Conservation (phyloP, 2,797 vertebrate species). For the Neopelma chrysocephalum region DNA sequence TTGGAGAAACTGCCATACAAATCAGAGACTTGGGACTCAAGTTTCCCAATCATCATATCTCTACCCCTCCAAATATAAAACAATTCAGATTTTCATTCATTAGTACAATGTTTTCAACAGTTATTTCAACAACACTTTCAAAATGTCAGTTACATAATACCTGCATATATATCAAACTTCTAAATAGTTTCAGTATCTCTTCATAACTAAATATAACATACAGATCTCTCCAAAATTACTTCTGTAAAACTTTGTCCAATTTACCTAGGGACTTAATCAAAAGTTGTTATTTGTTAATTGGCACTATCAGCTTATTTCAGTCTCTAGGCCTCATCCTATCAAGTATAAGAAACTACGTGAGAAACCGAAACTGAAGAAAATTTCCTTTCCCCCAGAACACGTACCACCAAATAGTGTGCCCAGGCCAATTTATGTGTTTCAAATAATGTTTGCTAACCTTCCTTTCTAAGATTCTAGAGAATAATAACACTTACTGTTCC, state of each 20-base stretch:
- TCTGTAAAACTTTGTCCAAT: background rate
- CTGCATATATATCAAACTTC: background rate
- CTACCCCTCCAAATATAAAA: background rate
- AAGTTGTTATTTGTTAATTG: background rate
- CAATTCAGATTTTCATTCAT: background rate
- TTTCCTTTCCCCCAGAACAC: background rate
- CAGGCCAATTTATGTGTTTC: background rate
- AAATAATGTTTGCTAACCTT: background rate
- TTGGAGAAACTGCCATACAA: background rate
- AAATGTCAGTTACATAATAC: background rate
- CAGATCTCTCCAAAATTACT: background rate
- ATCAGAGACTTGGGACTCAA: fast-evolving
- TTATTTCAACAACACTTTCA: background rate
- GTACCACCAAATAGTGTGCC: background rate
- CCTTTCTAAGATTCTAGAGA: background rate
- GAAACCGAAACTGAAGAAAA: background rate
- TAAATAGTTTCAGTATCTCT: background rate
- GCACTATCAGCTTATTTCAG: background rate
- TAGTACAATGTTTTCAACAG: background rate
- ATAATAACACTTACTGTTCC: background rate
- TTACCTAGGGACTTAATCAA: background rate
- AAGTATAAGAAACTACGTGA: background rate
- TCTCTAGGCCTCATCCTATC: background rate
- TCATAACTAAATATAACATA: background rate
- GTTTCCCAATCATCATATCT: background rate